phyloP scores from a whole-genome alignment of 1,140 invertebrate species.

The Bombus superbus region DNA sequence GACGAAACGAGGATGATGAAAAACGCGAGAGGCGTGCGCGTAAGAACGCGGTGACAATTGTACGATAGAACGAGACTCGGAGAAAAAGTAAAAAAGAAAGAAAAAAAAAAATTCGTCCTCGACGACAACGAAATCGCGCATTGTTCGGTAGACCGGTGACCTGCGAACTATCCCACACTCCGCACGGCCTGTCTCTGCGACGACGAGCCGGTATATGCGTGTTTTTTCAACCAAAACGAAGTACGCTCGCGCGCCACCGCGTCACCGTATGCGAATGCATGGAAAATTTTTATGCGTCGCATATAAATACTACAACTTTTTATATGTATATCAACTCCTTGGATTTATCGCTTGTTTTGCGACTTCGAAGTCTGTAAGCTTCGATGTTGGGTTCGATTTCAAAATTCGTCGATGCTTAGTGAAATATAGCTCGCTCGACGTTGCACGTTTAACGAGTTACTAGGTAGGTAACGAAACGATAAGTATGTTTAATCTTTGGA shows the following conservation, averaged over 20 bases:
- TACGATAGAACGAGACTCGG: slow-evolving; percentile 50
- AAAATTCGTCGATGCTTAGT: too few species aligned
- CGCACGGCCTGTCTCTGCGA: slow-evolving; percentile 4
- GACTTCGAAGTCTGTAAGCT: not conserved
- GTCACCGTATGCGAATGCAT: not conserved
- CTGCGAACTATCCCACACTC: slow-evolving; percentile 80
- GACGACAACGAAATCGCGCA: slow-evolving; percentile 72
- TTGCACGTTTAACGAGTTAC: not conserved
- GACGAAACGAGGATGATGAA: slow-evolving; percentile 9
- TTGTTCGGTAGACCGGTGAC: slow-evolving; percentile 78
- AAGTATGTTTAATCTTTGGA: not conserved
- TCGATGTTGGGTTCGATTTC: not conserved
- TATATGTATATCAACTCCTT: not conserved
- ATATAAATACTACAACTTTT: not conserved
- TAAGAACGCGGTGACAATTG: slow-evolving; percentile 62
- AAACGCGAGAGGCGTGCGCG: slow-evolving; percentile 9
- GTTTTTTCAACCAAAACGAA: slow-evolving; percentile 43
- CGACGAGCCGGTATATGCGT: not conserved
- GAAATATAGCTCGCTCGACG: not conserved
- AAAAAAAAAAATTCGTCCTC: slow-evolving; percentile 64
- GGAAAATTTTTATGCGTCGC: slow-evolving; percentile 9
- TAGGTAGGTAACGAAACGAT: not conserved
- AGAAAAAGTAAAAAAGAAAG: slow-evolving; percentile 45
- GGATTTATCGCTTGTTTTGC: not conserved
- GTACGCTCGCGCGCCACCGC: not conserved